A percentile compares a stretch with the other conserved stretches of the same genome.
phyloP scores from a whole-genome alignment of 2,113 vertebrate genomes.

The Istiophorus platypterus region DNA sequence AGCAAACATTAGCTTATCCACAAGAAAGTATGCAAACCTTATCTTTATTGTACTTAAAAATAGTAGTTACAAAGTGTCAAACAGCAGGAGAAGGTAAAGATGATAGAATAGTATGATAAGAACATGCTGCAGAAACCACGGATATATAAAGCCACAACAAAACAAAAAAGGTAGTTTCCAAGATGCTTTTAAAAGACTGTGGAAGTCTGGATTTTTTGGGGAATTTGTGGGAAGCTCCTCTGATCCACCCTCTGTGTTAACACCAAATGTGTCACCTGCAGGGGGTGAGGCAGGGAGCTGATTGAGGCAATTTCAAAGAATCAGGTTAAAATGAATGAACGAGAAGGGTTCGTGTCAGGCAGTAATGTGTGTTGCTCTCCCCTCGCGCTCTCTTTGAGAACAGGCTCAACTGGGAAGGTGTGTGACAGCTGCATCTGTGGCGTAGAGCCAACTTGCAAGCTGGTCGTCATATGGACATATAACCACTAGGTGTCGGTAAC shows the following conservation, averaged over 20 bases:
- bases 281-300: background rate
- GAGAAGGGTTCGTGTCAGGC: background rate
- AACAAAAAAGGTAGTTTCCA: too few species aligned
- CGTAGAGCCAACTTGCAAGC: background rate
- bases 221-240: too few species aligned
- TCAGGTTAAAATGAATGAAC: background rate
- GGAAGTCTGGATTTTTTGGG: too few species aligned
- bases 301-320: background rate
- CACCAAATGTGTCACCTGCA: background rate
- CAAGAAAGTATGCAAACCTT: background rate
- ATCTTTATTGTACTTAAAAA: background rate
- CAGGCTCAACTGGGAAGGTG: background rate
- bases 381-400: background rate
- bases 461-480: background rate
- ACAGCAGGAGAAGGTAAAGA: background rate
- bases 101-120: too few species aligned
- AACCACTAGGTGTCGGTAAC: conserved; percentile 54
- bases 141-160: too few species aligned
- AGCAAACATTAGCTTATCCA: background rate
- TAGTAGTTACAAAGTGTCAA: background rate
- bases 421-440: background rate
- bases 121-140: too few species aligned
- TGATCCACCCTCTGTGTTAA: too few species aligned
- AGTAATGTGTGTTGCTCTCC: background rate
- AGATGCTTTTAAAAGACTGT: too few species aligned